Percentiles rank a stretch among this genome's conserved stretches.
These are phyloP conservation scores for Danionella cerebrum DNA, from an alignment of 2,113 vertebrate genomes.

Conservation along the genomic window DNA sequence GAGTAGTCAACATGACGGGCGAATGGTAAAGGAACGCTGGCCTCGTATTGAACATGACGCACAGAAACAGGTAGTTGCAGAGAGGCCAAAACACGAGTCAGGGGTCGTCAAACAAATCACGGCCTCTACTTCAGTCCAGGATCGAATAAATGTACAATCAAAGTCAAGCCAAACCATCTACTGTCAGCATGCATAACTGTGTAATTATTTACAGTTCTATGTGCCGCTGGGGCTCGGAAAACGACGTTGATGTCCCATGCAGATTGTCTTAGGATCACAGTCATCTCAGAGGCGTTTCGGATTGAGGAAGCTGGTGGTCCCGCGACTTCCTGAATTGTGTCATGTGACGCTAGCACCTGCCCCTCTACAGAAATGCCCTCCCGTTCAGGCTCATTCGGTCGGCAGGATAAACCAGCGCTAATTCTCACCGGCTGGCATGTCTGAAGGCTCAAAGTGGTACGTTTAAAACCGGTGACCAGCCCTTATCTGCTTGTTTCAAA, in stretches of 20 bases:
- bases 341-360: slow-evolving; percentile 42
- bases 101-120: slow-evolving; percentile 27
- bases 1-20: slow-evolving; percentile 49
- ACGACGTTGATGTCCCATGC: slow-evolving; percentile 35
- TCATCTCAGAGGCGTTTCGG: slow-evolving; percentile 27
- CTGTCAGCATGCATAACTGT: slow-evolving; percentile 34
- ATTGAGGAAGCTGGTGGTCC: slow-evolving; percentile 34
- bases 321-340: slow-evolving; percentile 32
- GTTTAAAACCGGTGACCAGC: slow-evolving; percentile 38
- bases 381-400: slow-evolving; percentile 2
- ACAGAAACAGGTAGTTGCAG: slow-evolving; percentile 62
- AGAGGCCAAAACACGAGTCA: slow-evolving; percentile 47
- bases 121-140: neutral
- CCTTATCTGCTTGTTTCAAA: slow-evolving; percentile 32
- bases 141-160: slow-evolving; percentile 26
- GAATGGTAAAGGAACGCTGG: slow-evolving; percentile 46
- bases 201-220: slow-evolving; percentile 39
- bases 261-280: slow-evolving; percentile 30
- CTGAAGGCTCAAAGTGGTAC: slow-evolving; percentile 31
- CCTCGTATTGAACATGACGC: slow-evolving; percentile 22
- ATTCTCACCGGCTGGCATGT: slow-evolving; percentile 31
- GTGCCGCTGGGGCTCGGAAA: slow-evolving; percentile 26
- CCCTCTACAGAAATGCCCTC: slow-evolving; percentile 41
- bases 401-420: slow-evolving; percentile 30
- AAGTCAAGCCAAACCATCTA: slow-evolving; percentile 24